phyloP scores from a whole-genome alignment of 2,113 vertebrate genomes.

The Chiloscyllium plagiosum region DNA sequence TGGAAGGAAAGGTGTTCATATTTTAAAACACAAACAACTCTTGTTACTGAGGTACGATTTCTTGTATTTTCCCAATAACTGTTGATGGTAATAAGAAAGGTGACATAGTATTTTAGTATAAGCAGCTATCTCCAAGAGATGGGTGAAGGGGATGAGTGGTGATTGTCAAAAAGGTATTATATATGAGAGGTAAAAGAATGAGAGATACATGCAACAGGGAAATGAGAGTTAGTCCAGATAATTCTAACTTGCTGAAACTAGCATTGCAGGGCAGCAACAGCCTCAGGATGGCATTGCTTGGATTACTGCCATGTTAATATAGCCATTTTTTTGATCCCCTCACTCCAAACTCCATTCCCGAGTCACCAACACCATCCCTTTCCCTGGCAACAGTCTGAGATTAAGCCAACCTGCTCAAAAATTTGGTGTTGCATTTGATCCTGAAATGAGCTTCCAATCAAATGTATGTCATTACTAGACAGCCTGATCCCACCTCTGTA shows the following conservation, averaged over 20 bases:
- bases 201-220: background rate
- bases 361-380: background rate
- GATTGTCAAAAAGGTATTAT: background rate
- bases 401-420: background rate
- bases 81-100: conserved; percentile 11
- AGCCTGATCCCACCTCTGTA: background rate
- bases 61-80: background rate
- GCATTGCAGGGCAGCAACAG: background rate
- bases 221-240: background rate
- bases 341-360: background rate
- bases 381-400: background rate
- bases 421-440: background rate
- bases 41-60: background rate
- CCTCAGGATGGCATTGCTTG: background rate
- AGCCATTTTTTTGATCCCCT: background rate
- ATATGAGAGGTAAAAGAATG: background rate
- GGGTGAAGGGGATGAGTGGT: background rate
- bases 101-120: background rate
- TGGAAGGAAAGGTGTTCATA: background rate
- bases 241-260: background rate
- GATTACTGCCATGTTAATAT: background rate
- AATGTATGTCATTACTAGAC: no score
- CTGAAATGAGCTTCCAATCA: background rate
- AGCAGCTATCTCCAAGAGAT: background rate
- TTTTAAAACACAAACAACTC: background rate